Base-by-base conservation (phyloP, 2,888 invertebrate genomes). In the Drosophila flavopinicola region DNA sequence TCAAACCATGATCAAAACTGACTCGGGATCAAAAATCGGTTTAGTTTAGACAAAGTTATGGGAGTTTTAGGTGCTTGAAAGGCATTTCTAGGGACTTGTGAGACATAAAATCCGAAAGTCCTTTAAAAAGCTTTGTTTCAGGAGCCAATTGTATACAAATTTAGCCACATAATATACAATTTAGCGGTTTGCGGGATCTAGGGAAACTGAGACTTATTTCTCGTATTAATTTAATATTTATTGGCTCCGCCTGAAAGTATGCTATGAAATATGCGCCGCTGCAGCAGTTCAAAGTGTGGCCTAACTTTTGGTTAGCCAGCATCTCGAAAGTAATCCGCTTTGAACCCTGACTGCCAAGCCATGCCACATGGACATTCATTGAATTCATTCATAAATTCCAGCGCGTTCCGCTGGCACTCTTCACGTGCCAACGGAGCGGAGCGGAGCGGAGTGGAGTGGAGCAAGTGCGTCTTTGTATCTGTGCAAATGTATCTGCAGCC, bases 381-480 rank as follows among this genome's bases (percentile, higher is more conserved):
- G 60, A 52, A 74, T 72, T 69, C 70, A 72, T 72, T 72, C 72
- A 75, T 61, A 48, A 75, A 73, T 75, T 73, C 70, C 54, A 24
- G 38, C 29, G 66, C 66, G 70, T 65, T 42, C 37, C 15, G 53
- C 37, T 10, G 44, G 3, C 35, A 39, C 52, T n/a, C n/a, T 64
- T 64, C 57, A 66, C 65, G 58, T 74, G 60, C 54, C 66, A 39
- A 52, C 20, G 20, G 20, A 20, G 20, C 20, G 20, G 20, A n/a
- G 27, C 9, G 20, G 2, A 27, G 41, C 45, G 30, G 11, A 41
- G 33, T n/a, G 33, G 24, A 27, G 47, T 65, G 9, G 57, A 68
- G 73, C 68, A 72, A 72, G 71, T 72, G 73, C 71, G 57, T 75
- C 73, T 63, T 23, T 59, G 49, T 73, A 85, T 83, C 79, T 78